Evolutionary conservation across 2,888 invertebrate species (phyloP).

Genomic region (Rapana venosa): DNA sequence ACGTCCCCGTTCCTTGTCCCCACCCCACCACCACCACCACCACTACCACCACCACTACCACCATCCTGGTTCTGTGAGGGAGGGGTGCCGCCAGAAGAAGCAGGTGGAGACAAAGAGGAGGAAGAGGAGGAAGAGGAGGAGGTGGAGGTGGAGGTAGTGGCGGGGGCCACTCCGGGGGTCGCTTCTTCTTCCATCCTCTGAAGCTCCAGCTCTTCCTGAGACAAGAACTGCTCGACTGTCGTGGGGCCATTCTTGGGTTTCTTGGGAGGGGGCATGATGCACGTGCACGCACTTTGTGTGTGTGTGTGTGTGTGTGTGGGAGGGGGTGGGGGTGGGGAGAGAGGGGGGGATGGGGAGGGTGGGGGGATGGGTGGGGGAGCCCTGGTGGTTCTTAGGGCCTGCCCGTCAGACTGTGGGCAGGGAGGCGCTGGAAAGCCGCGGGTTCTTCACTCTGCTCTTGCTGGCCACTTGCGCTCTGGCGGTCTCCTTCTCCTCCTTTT

Average conservation of each 20-base stretch:
- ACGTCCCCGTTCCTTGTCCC: not conserved
- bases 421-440: not conserved
- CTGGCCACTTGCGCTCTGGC: not conserved
- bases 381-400: not conserved
- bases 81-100: not conserved
- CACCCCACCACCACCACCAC: not conserved
- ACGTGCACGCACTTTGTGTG: too few species aligned
- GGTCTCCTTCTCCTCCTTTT: too few species aligned
- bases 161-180: not conserved
- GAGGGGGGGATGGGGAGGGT: not conserved
- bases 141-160: not conserved
- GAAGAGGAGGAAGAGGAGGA: not conserved
- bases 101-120: not conserved
- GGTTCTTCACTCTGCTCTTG: not conserved
- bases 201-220: slow-evolving; percentile 61
- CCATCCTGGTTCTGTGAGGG: not conserved
- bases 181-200: slow-evolving; percentile 41
- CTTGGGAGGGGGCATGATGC: slow-evolving; percentile 72
- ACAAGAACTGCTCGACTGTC: slow-evolving; percentile 70
- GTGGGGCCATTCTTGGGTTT: slow-evolving; percentile 74
- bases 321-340: not conserved
- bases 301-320: too few species aligned
- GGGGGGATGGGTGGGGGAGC: not conserved
- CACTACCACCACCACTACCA: slow-evolving; percentile 1
- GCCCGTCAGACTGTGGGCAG: not conserved